Percentiles rank a stretch among this genome's conserved stretches.
Conservation (phyloP, 1,140 invertebrate genomes). For the Pentalonia nigronervosa region DNA sequence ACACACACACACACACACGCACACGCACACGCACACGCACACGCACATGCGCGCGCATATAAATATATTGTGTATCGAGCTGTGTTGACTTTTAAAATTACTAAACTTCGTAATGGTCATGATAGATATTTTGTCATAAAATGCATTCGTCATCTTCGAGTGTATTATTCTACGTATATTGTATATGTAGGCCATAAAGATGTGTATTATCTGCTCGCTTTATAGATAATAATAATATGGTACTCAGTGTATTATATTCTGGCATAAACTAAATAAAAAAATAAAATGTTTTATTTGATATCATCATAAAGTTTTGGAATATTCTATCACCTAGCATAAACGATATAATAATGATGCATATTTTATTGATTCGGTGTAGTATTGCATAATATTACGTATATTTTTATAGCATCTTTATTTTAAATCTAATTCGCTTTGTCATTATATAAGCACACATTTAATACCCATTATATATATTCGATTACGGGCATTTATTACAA, state of each 20-base stretch:
- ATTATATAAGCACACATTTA: neutral
- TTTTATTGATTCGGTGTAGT: neutral
- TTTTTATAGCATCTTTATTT: neutral
- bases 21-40: neutral
- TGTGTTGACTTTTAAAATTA: conserved; percentile 38
- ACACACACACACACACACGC: neutral
- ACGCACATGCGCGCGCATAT: neutral
- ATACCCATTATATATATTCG: neutral
- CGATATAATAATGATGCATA: neutral
- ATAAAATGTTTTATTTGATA: neutral
- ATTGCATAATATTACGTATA: neutral
- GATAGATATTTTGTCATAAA: neutral
- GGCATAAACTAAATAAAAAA: neutral
- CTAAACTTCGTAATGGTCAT: conserved; percentile 22
- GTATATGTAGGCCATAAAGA: neutral
- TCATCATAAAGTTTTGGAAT: neutral
- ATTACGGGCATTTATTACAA: neutral
- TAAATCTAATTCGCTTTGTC: neutral
- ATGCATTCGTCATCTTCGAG: neutral
- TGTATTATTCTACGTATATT: neutral
- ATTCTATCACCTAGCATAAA: neutral
- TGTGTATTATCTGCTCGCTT: neutral
- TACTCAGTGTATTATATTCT: neutral
- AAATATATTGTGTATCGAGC: conserved; percentile 52
- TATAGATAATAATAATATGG: neutral